Evolutionary conservation across 2,888 invertebrate genomes (phyloP).

Genomic region (Rhingia campestris): DNA sequence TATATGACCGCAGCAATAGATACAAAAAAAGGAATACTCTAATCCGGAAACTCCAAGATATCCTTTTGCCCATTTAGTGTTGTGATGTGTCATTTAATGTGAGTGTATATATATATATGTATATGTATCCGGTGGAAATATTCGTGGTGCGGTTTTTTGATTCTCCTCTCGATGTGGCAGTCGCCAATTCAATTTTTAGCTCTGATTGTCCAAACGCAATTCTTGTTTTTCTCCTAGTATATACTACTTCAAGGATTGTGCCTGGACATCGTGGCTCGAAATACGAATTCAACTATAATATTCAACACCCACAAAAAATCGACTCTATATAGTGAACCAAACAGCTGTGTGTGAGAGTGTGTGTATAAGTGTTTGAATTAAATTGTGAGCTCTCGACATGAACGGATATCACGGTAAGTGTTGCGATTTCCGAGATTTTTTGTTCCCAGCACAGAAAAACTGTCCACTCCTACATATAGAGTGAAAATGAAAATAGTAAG

Average conservation of each 20-base stretch:
- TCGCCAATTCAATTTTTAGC: conserved; percentile 82
- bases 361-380: conserved; percentile 59
- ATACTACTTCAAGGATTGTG: conserved; percentile 82
- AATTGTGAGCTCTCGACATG: conserved; percentile 65
- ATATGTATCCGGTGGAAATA: conserved; percentile 9
- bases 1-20: conserved; percentile 52
- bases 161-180: conserved; percentile 24
- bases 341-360: conserved; percentile 4
- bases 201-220: conserved; percentile 84
- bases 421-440: conserved; percentile 64
- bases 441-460: not conserved
- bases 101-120: not conserved
- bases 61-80: conserved; percentile 43
- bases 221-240: conserved; percentile 81
- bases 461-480: not conserved
- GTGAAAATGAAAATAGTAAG: not conserved
- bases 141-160: conserved; percentile 25
- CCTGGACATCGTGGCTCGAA: conserved; percentile 83
- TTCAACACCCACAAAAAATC: not conserved
- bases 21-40: not conserved
- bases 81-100: conserved; percentile 25
- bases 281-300: conserved; percentile 79
- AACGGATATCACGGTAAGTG: conserved; percentile 71
- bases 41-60: conserved; percentile 55
- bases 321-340: conserved; percentile 27